These are phyloP conservation scores for Xiphias gladius DNA, from an alignment of 2,113 vertebrate species.

Conservation along the genomic window DNA sequence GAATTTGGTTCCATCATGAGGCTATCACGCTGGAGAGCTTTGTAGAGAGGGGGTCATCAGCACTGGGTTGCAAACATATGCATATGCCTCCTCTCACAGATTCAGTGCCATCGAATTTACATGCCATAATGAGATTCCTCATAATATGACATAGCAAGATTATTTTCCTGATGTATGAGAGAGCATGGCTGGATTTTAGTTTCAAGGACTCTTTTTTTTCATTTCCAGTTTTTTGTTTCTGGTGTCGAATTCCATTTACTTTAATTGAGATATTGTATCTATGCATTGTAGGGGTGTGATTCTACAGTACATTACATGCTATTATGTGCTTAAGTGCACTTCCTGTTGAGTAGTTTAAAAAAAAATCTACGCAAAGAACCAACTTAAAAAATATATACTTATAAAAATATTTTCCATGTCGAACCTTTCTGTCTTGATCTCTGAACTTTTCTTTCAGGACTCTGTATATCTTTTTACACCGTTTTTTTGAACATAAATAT, in stretches of 20 bases:
- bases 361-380: not conserved
- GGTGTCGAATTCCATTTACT: not conserved
- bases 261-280: not conserved
- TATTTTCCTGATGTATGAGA: conserved; percentile 52
- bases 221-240: not conserved
- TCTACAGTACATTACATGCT: not conserved
- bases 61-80: conserved; percentile 53
- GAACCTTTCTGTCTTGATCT: not conserved
- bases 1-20: conserved; percentile 52
- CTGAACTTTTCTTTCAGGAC: conserved; percentile 14
- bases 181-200: conserved; percentile 43
- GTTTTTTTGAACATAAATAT: not conserved
- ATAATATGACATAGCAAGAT: conserved; percentile 47
- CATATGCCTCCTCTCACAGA: conserved; percentile 43
- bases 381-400: not conserved
- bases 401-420: not conserved
- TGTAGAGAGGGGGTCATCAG: conserved; percentile 57
- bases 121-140: conserved; percentile 65
- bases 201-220: conserved; percentile 53
- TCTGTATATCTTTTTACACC: not conserved
- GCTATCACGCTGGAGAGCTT: conserved; percentile 45
- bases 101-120: conserved; percentile 57
- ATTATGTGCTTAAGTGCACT: not conserved
- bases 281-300: not conserved
- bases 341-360: conserved; percentile 9